phyloP scores from a whole-genome alignment of 1,140 invertebrate species.

The Bursaphelenchus mucronatus region DNA sequence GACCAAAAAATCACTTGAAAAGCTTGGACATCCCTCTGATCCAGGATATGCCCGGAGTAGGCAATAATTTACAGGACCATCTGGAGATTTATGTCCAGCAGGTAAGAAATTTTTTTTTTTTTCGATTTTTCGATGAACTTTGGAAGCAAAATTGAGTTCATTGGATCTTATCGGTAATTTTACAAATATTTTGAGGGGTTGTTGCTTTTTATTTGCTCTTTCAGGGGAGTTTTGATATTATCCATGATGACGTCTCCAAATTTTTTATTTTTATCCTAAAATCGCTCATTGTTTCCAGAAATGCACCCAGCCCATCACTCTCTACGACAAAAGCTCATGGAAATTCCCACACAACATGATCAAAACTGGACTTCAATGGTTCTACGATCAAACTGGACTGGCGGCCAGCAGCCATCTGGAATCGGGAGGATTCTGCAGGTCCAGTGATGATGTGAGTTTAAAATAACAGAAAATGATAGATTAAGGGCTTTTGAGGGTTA shows the following conservation, averaged over 20 bases:
- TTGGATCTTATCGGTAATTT: no score
- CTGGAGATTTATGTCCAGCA: slow-evolving; percentile 64
- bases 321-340: slow-evolving; percentile 65
- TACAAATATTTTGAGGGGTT: no score
- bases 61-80: slow-evolving; percentile 59
- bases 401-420: slow-evolving; percentile 64
- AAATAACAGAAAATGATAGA: background rate
- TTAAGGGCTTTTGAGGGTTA: no score
- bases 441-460: slow-evolving; percentile 37
- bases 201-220: no score
- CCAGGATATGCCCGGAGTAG: slow-evolving; percentile 58
- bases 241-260: no score
- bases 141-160: no score
- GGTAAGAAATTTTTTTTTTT: slow-evolving; percentile 32
- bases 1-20: slow-evolving; percentile 70
- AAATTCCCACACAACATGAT: slow-evolving; percentile 66
- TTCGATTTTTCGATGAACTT: background rate
- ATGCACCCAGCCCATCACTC: slow-evolving; percentile 63
- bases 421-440: slow-evolving; percentile 64
- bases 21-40: slow-evolving; percentile 47
- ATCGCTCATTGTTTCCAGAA: slow-evolving; percentile 34
- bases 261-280: no score
- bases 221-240: no score
- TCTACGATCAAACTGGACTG: slow-evolving; percentile 61
- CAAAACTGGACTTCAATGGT: slow-evolving; percentile 64